Evolutionary conservation across 2,888 invertebrate genomes (phyloP), one percentile per base, ranked within the genome.

Genomic region (Punctoribates punctum): DNA sequence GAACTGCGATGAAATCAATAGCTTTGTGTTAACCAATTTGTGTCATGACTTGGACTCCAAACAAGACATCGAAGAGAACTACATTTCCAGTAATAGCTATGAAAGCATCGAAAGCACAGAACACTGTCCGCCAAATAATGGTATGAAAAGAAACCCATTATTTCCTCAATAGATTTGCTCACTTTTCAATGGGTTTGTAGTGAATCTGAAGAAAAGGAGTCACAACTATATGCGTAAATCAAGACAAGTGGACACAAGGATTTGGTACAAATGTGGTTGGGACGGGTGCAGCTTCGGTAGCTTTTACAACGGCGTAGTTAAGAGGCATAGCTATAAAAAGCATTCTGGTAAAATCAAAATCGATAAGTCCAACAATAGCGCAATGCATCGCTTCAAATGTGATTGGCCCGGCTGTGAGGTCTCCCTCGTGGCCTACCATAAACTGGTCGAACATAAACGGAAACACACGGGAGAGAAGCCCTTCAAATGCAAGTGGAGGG

Each of bases 381-480:
- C 76, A 5, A 76, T 76, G 76, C 76, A 76, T 29, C 73, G 76
- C 5, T 76, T 76, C 38, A 73, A 73, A 34, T 76, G 76, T 20
- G 76, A 76, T 29, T 76, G 76, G 76, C 76, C 76, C 38, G 76
- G 76, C 1, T 76, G 76, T 54, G 73, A 76, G n/a, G 76, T 76
- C 15, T 76, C 76, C 20, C 76, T 76, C n/a, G 76, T 76, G n/a
- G 76, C 76, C 38, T 76, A 76, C 27, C 76, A 76, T 65, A 76
- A 76, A 23, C 20, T 76, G 23, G 76, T 76, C 9, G 76, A 76
- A 34, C 76, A 76, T 42, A 76, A 76, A 27, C 57, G 76, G 15
- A 76, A 76, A 62, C 76, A 76, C 29, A 76, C 76, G n/a, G 76
- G 76, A 0, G 76, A 76, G 20, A 76, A 76, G 23, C 76, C 76